These are phyloP conservation scores for Agrochola litura DNA, from an alignment of 2,888 invertebrate species.

Conservation along the genomic window DNA sequence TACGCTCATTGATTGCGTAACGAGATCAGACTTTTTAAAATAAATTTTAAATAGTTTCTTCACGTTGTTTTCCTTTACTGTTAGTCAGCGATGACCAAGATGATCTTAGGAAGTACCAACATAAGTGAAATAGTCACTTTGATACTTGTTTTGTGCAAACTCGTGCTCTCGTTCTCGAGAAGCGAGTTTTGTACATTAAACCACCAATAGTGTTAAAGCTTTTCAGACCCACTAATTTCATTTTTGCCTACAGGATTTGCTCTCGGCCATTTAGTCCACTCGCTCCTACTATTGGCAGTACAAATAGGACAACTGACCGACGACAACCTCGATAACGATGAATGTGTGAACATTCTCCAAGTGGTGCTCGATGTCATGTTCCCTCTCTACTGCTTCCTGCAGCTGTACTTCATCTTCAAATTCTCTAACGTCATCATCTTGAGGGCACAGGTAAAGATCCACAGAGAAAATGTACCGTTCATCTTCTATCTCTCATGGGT, in stretches of 20 bases:
- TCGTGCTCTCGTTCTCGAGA: background rate
- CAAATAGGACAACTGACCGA: constrained; percentile 92
- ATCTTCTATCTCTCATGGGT: background rate
- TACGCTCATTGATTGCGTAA: background rate
- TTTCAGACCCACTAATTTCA: background rate
- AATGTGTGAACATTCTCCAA: constrained; percentile 91
- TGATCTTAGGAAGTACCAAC: constrained; percentile 4
- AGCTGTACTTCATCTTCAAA: constrained; percentile 95
- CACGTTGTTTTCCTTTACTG: background rate
- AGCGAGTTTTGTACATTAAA: background rate
- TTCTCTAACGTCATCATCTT: constrained; percentile 94
- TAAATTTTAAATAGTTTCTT: background rate
- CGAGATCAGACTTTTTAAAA: background rate
- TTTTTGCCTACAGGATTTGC: constrained; percentile 91
- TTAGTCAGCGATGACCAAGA: background rate
- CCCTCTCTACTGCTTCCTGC: constrained; percentile 93
- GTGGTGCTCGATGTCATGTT: constrained; percentile 92
- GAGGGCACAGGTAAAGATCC: constrained; percentile 77
- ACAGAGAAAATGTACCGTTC: background rate
- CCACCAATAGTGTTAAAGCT: background rate
- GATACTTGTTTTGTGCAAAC: background rate
- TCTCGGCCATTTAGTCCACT: constrained; percentile 94
- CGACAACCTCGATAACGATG: constrained; percentile 86
- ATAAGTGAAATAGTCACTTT: background rate
- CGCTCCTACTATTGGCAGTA: constrained; percentile 92